Evolutionary conservation across 2,113 vertebrate species (phyloP).

Genomic region (Solenodon paradoxus): DNA sequence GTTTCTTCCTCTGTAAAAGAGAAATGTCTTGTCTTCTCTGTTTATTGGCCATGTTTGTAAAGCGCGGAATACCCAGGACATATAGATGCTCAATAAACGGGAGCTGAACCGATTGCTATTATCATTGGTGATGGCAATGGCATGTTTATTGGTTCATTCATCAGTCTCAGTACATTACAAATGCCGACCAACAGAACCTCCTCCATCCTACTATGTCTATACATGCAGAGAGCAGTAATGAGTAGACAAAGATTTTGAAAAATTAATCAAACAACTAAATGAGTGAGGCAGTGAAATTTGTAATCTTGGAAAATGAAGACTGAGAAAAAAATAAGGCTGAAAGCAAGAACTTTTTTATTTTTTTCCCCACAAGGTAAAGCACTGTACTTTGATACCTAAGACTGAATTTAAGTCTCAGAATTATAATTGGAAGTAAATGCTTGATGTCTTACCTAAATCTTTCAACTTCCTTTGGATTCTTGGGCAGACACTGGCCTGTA

Average conservation of each 20-base stretch:
- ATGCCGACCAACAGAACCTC: constrained; percentile 22
- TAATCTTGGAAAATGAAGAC: background rate
- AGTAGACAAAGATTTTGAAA: constrained; percentile 33
- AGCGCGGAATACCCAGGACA: background rate
- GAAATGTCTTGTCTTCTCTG: background rate
- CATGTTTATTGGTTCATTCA: background rate
- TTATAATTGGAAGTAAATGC: background rate
- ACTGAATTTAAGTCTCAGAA: background rate
- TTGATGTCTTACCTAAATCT: background rate
- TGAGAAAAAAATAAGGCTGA: background rate
- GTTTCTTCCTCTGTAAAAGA: background rate
- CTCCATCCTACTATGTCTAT: background rate
- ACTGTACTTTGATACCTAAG: background rate
- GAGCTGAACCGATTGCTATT: background rate
- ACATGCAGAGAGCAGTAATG: constrained; percentile 6
- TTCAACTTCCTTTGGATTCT: background rate
- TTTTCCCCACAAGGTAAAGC: background rate
- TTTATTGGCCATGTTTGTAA: background rate
- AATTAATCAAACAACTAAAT: constrained; percentile 57
- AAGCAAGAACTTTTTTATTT: background rate
- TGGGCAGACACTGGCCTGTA: accelerated
- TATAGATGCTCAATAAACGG: constrained; percentile 51
- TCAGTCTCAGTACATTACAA: constrained; percentile 28
- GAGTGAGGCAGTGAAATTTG: background rate
- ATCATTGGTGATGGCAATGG: background rate